These are phyloP conservation scores for Malacoraja senta DNA, from an alignment of 2,797 vertebrate genomes.

Conservation along the genomic window DNA sequence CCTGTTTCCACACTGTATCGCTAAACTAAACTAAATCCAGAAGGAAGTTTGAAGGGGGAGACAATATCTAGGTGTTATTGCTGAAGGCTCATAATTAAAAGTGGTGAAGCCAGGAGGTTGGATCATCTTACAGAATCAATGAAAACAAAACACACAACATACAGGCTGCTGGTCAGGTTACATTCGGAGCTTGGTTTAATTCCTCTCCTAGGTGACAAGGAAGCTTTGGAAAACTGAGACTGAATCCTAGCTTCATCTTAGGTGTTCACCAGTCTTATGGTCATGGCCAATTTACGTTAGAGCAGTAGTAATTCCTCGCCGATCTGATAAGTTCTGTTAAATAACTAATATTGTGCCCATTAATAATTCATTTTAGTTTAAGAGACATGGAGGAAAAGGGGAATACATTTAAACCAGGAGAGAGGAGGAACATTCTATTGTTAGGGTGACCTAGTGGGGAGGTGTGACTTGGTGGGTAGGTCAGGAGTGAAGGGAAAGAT, in stretches of 20 bases:
- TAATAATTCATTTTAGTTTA: background rate
- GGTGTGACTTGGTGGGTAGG: no score
- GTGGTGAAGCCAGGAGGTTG: no score
- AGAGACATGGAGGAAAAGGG: background rate
- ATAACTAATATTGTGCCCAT: background rate
- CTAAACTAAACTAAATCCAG: no score
- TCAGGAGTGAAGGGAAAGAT: background rate
- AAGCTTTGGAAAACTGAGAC: background rate
- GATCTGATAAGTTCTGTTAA: background rate
- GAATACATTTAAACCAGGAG: background rate
- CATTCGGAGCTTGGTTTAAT: background rate
- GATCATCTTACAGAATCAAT: background rate
- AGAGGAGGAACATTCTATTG: background rate
- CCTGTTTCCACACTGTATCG: no score
- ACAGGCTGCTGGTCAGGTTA: background rate
- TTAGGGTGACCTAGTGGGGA: accelerated
- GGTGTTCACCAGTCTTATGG: background rate
- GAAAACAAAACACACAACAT: background rate
- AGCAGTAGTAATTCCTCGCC: background rate
- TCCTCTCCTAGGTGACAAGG: background rate
- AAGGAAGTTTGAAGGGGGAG: background rate
- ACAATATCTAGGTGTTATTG: background rate
- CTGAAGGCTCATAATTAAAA: background rate
- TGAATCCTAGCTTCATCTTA: background rate
- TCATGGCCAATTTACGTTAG: background rate